Evolutionary conservation across 2,888 invertebrate species (phyloP).

Genomic region (Clivina fossor): DNA sequence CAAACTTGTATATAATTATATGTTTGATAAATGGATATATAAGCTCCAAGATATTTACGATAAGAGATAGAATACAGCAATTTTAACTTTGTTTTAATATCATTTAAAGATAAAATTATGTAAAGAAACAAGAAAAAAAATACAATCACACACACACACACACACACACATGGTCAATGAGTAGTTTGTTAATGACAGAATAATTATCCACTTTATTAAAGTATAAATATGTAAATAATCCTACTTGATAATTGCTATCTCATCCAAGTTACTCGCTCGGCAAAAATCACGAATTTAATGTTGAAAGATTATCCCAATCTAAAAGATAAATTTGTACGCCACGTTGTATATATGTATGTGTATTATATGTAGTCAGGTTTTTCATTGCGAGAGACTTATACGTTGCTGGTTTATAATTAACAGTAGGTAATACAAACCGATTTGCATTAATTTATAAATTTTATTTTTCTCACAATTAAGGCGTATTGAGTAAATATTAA

Average conservation of each 20-base stretch:
- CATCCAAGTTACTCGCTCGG: slow-evolving; percentile 7
- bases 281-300: slow-evolving; percentile 24
- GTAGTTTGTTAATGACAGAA: slow-evolving; percentile 22
- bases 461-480: slow-evolving; percentile 13
- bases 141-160: too few species aligned
- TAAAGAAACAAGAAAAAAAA: too few species aligned
- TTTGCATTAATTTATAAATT: slow-evolving; percentile 21
- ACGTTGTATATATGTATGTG: too few species aligned
- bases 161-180: slow-evolving; percentile 22
- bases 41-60: too few species aligned
- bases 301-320: slow-evolving; percentile 20
- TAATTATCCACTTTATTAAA: slow-evolving; percentile 28
- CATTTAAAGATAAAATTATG: too few species aligned
- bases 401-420: slow-evolving; percentile 26
- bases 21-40: too few species aligned
- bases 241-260: slow-evolving; percentile 21
- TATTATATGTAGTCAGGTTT: too few species aligned
- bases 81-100: too few species aligned
- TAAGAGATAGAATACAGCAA: too few species aligned
- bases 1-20: too few species aligned
- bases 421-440: slow-evolving; percentile 14
- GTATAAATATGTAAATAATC: slow-evolving; percentile 28
- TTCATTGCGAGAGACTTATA: too few species aligned
- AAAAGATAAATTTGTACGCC: slow-evolving; percentile 20
- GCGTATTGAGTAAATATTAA: slow-evolving; percentile 6